A percentile compares a stretch with the other conserved stretches of the same genome.
Evolutionary conservation across 53 echinoderm and acorn worm species (phyloP).

Genomic region (Stichopus horrens): DNA sequence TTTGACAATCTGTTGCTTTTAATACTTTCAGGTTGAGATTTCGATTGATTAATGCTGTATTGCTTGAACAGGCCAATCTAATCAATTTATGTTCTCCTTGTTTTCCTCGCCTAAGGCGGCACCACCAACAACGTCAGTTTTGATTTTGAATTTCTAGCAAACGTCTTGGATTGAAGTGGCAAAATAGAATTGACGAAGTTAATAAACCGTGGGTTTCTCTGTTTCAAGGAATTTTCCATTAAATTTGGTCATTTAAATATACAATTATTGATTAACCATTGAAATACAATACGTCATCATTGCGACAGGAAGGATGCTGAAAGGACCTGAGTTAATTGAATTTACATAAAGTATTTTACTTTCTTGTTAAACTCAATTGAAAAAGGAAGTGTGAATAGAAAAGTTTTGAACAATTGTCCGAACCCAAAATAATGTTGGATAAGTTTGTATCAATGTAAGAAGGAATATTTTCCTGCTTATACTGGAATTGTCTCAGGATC

Average conservation of each 20-base stretch:
- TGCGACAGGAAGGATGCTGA: slow-evolving; percentile 6
- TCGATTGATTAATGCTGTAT: background rate
- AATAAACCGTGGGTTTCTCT: slow-evolving; percentile 9
- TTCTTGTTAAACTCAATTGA: background rate
- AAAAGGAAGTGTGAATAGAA: background rate
- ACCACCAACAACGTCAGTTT: background rate
- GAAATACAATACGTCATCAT: slow-evolving; percentile 22
- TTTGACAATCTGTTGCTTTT: background rate
- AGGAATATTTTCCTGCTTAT: too few relatives aligned
- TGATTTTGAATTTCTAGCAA: background rate
- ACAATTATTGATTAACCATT: slow-evolving; percentile 23
- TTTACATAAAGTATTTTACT: background rate
- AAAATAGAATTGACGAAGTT: background rate
- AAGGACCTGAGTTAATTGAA: background rate
- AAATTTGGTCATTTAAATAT: slow-evolving; percentile 10
- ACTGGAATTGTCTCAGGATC: too few relatives aligned
- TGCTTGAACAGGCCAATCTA: background rate
- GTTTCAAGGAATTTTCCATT: background rate
- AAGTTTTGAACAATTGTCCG: too few relatives aligned
- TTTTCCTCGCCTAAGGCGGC: slow-evolving; percentile 22
- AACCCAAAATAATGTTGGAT: too few relatives aligned
- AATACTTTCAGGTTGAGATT: background rate
- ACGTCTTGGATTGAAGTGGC: slow-evolving; percentile 4
- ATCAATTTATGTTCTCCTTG: slow-evolving; percentile 15
- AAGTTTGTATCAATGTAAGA: too few relatives aligned